A percentile compares a stretch with the other conserved stretches of the same genome.
Evolutionary conservation across 2,797 vertebrate species (phyloP).

Genomic region (Parotocinclus haroldoi): DNA sequence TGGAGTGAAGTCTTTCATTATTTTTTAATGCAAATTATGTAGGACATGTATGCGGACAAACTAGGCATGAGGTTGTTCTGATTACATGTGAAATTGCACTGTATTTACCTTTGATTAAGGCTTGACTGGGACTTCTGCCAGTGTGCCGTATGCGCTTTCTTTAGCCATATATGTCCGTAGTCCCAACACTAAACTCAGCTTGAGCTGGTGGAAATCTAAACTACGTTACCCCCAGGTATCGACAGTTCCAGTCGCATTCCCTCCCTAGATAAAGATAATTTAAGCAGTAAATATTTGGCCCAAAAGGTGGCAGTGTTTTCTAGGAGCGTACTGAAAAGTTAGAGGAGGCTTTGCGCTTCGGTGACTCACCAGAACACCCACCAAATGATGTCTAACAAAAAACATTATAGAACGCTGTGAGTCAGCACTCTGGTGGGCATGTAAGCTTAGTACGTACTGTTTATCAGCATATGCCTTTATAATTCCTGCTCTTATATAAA

Average conservation of each 20-base stretch:
- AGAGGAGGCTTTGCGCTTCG: conserved; percentile 23
- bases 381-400: conserved; percentile 38
- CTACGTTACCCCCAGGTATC: no score
- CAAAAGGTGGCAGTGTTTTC: conserved; percentile 47
- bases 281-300: conserved; percentile 6
- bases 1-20: conserved; percentile 26
- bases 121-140: no score
- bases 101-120: no score
- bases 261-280: not conserved
- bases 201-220: no score
- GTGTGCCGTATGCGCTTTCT: no score
- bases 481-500: no score
- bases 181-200: no score
- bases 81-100: no score
- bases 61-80: not conserved
- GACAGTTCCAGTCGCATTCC: not conserved
- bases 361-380: conserved; percentile 38
- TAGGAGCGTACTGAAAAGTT: conserved; percentile 5
- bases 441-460: not conserved
- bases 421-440: conserved; percentile 18
- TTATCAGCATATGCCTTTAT: not conserved
- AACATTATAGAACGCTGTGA: conserved; percentile 29
- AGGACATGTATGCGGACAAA: conserved; percentile 34
- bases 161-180: no score
- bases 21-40: conserved; percentile 25